Evolutionary conservation across 2,888 invertebrate genomes (phyloP).

Genomic region (Torymus aiolomorphi): DNA sequence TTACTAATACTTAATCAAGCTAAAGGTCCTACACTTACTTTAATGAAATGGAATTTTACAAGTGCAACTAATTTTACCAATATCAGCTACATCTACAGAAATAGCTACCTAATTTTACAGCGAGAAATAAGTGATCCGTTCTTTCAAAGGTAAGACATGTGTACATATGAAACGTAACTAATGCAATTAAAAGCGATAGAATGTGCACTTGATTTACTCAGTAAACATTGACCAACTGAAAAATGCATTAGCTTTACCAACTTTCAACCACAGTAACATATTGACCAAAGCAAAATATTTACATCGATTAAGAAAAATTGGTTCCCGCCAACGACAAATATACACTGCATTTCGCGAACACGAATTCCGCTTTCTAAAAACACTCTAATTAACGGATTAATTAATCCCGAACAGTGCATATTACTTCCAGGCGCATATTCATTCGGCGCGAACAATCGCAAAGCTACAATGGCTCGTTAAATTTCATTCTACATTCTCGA

Average conservation of each 20-base stretch:
- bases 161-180: no score
- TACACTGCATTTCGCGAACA: no score
- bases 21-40: no score
- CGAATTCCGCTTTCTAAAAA: no score
- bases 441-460: not conserved
- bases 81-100: not conserved
- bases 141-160: no score
- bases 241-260: conserved; percentile 5
- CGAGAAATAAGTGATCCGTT: no score
- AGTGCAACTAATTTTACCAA: not conserved
- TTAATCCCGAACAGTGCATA: no score
- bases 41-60: no score
- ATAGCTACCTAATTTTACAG: no score
- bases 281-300: conserved; percentile 31
- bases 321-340: not conserved
- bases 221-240: conserved; percentile 29
- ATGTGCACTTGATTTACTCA: conserved; percentile 14
- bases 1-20: no score
- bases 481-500: not conserved
- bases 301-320: conserved; percentile 29
- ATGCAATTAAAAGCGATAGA: not conserved
- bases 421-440: no score
- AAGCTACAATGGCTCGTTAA: not conserved
- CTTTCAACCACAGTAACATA: not conserved
- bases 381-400: no score